Evolutionary conservation across 1,140 invertebrate genomes (phyloP), one percentile per base, ranked within the genome.

Genomic region (Lycorma delicatula): DNA sequence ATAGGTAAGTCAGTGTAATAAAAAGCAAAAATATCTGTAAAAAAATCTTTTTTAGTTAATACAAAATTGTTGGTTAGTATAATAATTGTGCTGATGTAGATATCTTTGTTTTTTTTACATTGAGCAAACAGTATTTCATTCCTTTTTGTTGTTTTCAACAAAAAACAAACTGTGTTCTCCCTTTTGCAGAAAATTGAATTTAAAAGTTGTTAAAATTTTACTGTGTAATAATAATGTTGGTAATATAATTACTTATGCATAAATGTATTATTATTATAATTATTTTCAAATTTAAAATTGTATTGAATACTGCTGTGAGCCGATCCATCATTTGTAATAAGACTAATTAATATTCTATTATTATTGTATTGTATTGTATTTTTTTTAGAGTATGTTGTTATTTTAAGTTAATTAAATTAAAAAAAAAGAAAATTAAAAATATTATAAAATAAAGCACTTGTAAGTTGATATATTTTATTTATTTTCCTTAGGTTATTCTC

Each of bases 311-410:
- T 41, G 20, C n/a, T 20, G 36, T 41, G 36, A 41, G 20, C 36
- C 36, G 36, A 41, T 41, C 36, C 36, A 4, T 16, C n/a, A 41
- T 41, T 41, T 41, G 36, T 16, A 20, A 41, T 41, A 41, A 16
- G 36, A 41, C 20, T 41, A 20, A 41, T 41, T 13, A 41, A 16
- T 13, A 41, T 41, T 9, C 9, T 34, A 34, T 16, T 41, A 20
- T 16, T 16, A 41, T 16, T 41, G 36, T 41, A 41, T 41, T 13
- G 36, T 41, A 41, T 41, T 41, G n/a, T 20, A 41, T 41, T 41
- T 41, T n/a, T n/a, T 41, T 41, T 41, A 41, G 36, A 41, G 36
- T 41, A 41, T 41, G 36, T 41, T 41, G 36, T 41, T 41, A 41
- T 41, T 41, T 41, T 41, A 13, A 41, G 36, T 41, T 41, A 41